These are phyloP conservation scores for Dryadula phaetusa DNA, from an alignment of 2,888 invertebrate species.

Conservation along the genomic window DNA sequence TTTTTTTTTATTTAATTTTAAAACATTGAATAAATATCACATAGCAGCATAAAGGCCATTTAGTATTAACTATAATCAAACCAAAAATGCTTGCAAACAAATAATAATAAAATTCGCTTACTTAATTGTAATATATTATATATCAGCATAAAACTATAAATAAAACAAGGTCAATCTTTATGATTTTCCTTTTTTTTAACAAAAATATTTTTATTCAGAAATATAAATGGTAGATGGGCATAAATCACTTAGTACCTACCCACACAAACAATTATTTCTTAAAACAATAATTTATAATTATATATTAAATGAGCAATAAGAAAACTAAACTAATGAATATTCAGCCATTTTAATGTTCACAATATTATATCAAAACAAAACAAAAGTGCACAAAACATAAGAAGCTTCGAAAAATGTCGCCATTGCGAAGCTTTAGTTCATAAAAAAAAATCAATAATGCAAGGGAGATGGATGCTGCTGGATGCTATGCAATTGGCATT, in stretches of 20 bases:
- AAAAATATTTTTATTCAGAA: too few relatives aligned
- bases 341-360: background rate
- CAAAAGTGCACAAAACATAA: background rate
- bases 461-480: slow-evolving; percentile 4
- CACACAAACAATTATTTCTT: too few relatives aligned
- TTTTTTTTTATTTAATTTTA: background rate
- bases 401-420: slow-evolving; percentile 3
- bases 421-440: background rate
- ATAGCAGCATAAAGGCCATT: background rate
- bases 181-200: too few relatives aligned
- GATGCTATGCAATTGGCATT: slow-evolving; percentile 19
- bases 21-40: background rate
- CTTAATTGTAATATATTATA: background rate
- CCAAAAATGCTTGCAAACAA: background rate
- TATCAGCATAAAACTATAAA: too few relatives aligned
- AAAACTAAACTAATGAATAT: slow-evolving; percentile 1
- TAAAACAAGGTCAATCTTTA: background rate
- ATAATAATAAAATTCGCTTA: background rate
- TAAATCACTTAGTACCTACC: too few relatives aligned
- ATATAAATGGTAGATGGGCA: too few relatives aligned
- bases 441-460: slow-evolving; percentile 33
- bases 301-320: background rate
- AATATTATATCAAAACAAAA: background rate
- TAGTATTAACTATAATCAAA: background rate
- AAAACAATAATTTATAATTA: background rate